Evolutionary conservation across 1,140 invertebrate genomes (phyloP), one percentile per base, ranked within the genome.

Genomic region (Micrasema minimum): DNA sequence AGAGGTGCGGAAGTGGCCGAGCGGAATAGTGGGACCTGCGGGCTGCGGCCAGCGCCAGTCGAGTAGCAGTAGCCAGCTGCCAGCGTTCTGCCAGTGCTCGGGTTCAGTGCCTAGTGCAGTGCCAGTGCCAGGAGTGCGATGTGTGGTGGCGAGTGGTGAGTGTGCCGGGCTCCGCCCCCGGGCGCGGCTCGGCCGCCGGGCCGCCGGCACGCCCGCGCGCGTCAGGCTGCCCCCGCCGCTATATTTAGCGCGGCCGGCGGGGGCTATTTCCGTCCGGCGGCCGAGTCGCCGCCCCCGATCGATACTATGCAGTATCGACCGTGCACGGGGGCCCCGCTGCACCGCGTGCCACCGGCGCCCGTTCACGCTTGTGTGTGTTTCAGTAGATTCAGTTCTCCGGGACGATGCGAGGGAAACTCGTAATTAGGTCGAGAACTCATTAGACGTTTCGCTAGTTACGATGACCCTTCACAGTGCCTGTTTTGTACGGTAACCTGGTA

Each of bases 391-490:
- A 31, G 50, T 67, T 55, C 12, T 67, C 65, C 41, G 37, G 65
- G 65, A 67, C 65, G 65, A 67, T 67, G 65, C 65, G 50, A 55
- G 55, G 51, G 50, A 67, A 55, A 26, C 48, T 50, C 23, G 18
- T 55, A 38, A 55, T 31, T 41, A 67, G 65, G 65, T 53, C 50
- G 50, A 55, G 65, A 37, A 67, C 65, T 67, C 50, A 41, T 71
- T 71, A 59, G 69, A 71, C 43, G 69, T 62, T 64, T 57, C 62
- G 55, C 37, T 62, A 62, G 61, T 72, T 72, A 72, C 38, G 71
- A 72, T 65, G 71, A 72, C 64, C 57, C 71, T 37, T 53, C 66
- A 53, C 66, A 72, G 71, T 72, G 71, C 71, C 71, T 72, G 65
- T 72, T 51, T 67, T 72, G 53, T 72, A 67, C 65, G 71, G 61